Conservation (phyloP, 1,140 invertebrate species). For the Drosophila obscura region DNA sequence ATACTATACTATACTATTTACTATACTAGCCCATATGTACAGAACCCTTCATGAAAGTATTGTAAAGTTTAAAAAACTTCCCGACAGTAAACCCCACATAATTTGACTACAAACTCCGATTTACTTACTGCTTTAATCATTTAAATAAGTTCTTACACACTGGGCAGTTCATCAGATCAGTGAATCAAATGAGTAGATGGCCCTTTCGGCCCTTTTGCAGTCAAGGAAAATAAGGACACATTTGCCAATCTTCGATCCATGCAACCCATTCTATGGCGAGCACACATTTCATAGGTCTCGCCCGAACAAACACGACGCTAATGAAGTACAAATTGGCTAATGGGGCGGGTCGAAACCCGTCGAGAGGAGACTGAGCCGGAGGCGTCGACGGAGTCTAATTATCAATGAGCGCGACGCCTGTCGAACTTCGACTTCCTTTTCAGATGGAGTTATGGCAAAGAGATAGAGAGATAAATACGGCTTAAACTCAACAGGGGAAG, state of each 20-base stretch:
- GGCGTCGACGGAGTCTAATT: constrained; percentile 56
- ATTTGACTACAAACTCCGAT: too few relatives aligned
- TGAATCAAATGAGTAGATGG: background rate
- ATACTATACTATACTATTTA: too few relatives aligned
- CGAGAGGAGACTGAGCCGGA: background rate
- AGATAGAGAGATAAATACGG: constrained; percentile 4
- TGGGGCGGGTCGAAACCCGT: constrained; percentile 45
- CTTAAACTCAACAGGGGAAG: background rate
- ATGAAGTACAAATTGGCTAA: constrained; percentile 80
- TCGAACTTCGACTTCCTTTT: constrained; percentile 38
- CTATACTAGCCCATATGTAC: too few relatives aligned
- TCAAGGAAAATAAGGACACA: constrained; percentile 39
- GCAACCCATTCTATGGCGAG: constrained; percentile 10
- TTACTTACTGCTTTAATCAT: too few relatives aligned
- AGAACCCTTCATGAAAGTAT: too few relatives aligned
- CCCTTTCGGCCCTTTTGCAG: constrained; percentile 3
- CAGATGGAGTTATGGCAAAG: constrained; percentile 41
- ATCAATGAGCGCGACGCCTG: constrained; percentile 63
- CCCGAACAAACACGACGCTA: constrained; percentile 46
- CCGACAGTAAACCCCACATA: too few relatives aligned
- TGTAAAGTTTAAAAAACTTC: too few relatives aligned
- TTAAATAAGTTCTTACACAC: too few relatives aligned
- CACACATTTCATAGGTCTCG: background rate
- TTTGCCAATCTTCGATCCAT: constrained; percentile 34
- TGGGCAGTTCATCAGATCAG: too few relatives aligned